Percentiles rank a stretch among this genome's conserved stretches.
phyloP scores from a whole-genome alignment of 2,113 vertebrate species.

The Oxyura jamaicensis region DNA sequence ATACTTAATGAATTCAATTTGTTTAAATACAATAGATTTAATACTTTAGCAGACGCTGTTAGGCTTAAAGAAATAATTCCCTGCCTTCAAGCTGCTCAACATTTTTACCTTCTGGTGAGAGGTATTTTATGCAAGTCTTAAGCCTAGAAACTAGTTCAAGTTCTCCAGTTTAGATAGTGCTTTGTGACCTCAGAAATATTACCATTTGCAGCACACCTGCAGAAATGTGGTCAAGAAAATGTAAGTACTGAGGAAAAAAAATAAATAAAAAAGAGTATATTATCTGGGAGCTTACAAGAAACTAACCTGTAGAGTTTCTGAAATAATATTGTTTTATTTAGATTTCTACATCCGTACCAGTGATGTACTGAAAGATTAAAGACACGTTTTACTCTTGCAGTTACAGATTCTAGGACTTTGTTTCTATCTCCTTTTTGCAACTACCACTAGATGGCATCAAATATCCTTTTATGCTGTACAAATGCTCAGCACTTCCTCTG shows the following conservation, averaged over 20 bases:
- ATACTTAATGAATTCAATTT: background rate
- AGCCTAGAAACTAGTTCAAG: background rate
- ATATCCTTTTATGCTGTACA: constrained; percentile 33
- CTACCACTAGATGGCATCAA: constrained; percentile 77
- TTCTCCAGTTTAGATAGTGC: background rate
- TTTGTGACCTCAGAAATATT: background rate
- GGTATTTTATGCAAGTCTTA: no score
- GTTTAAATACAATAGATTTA: background rate
- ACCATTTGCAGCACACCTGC: background rate
- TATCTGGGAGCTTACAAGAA: background rate
- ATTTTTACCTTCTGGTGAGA: background rate
- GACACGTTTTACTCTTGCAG: accelerated
- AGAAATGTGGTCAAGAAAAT: background rate
- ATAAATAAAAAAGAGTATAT: accelerated
- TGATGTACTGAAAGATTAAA: accelerated
- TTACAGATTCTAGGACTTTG: background rate
- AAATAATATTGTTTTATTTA: background rate
- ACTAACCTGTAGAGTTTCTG: background rate
- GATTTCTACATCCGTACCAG: background rate
- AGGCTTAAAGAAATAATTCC: background rate
- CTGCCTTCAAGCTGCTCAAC: background rate
- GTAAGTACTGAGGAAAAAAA: background rate
- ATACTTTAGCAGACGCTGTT: background rate
- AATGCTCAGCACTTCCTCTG: background rate
- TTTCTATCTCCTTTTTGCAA: background rate